Evolutionary conservation across 2,797 vertebrate species (phyloP).

Genomic region (Acipenser ruthenus): DNA sequence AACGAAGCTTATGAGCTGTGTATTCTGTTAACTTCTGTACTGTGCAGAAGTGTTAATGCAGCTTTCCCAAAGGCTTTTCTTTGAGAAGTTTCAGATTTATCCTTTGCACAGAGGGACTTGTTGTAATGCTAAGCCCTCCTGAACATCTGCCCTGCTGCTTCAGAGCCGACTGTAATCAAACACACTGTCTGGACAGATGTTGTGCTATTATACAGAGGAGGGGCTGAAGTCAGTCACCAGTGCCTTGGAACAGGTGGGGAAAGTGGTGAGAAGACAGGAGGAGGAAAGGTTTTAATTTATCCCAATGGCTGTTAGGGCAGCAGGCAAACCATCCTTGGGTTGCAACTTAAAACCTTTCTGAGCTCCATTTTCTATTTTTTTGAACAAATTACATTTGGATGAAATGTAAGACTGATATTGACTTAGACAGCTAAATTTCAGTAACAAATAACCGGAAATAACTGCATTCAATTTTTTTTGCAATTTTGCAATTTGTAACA

Average conservation of each 20-base stretch:
- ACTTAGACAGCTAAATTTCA: not conserved
- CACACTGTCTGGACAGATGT: slow-evolving; percentile 4
- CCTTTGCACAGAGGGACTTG: not conserved
- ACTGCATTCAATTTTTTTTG: not conserved
- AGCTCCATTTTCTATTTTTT: not conserved
- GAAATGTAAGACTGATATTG: not conserved
- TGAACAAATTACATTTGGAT: not conserved
- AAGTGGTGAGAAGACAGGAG: not conserved
- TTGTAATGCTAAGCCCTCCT: slow-evolving; percentile 6
- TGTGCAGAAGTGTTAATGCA: slow-evolving; percentile 6
- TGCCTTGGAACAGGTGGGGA: not conserved
- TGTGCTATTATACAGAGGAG: not conserved
- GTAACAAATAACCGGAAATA: no score
- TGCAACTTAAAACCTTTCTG: not conserved
- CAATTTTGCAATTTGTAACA: no score
- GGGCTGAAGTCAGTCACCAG: not conserved
- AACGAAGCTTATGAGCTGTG: slow-evolving; percentile 1
- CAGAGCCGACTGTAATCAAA: not conserved
- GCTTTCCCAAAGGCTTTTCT: slow-evolving; percentile 2
- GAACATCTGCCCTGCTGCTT: slow-evolving; percentile 6
- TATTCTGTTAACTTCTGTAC: slow-evolving; percentile 2
- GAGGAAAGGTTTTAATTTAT: not conserved
- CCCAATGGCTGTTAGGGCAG: not conserved
- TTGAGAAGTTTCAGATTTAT: slow-evolving; percentile 6
- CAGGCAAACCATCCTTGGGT: not conserved